phyloP scores from a whole-genome alignment of 2,888 invertebrate species.

The Myopa testacea region DNA sequence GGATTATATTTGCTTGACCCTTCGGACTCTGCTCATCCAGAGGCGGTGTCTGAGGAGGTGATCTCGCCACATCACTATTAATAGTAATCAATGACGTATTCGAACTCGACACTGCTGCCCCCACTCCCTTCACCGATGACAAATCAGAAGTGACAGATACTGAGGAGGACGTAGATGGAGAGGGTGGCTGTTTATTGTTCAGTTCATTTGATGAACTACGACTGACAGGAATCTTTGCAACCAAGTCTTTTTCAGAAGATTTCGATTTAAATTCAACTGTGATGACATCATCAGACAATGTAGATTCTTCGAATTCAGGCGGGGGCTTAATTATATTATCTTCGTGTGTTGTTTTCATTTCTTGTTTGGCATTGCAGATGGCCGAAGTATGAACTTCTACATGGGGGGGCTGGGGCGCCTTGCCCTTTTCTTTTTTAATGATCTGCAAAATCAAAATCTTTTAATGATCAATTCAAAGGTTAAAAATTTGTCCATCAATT shows the following conservation, averaged over 20 bases:
- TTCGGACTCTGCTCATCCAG: slow-evolving; percentile 40
- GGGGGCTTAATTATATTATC: slow-evolving; percentile 52
- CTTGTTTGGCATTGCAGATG: slow-evolving; percentile 14
- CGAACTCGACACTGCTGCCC: slow-evolving; percentile 53
- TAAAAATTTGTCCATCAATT: neutral
- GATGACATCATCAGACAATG: slow-evolving; percentile 46
- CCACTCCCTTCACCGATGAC: slow-evolving; percentile 47
- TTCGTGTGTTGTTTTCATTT: slow-evolving; percentile 5
- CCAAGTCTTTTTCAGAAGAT: slow-evolving; percentile 31
- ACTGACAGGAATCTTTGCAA: slow-evolving; percentile 31
- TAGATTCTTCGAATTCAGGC: slow-evolving; percentile 50
- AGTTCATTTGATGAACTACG: slow-evolving; percentile 52
- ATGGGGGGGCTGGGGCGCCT: slow-evolving; percentile 77
- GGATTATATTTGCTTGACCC: slow-evolving; percentile 69
- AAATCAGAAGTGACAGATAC: slow-evolving; percentile 59
- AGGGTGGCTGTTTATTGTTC: slow-evolving; percentile 55
- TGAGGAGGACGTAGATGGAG: slow-evolving; percentile 60
- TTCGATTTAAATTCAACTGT: slow-evolving; percentile 47
- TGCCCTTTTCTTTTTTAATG: slow-evolving; percentile 85
- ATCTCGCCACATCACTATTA: slow-evolving; percentile 63
- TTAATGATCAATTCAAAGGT: neutral
- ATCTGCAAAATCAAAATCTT: slow-evolving; percentile 67
- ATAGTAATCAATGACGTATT: slow-evolving; percentile 67
- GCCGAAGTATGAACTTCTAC: slow-evolving; percentile 20
- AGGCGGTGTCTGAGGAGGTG: slow-evolving; percentile 53